Conservation (phyloP, 2,888 invertebrate species). For the Sabatieria punctata region DNA sequence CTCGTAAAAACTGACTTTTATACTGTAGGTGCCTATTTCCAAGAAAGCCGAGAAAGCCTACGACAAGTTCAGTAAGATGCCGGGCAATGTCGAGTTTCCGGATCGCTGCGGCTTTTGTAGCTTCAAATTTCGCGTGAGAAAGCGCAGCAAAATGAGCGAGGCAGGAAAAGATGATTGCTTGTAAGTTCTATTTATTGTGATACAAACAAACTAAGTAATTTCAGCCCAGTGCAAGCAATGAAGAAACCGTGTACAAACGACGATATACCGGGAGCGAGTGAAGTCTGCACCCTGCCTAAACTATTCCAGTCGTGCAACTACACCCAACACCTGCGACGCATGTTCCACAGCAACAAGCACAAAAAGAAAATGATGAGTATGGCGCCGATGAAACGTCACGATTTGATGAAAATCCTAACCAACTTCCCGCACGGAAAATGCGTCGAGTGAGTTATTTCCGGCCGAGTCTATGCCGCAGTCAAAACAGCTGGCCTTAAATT, state of each 20-base stretch:
- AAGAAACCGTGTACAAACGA: conserved; percentile 6
- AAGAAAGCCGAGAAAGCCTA: background rate
- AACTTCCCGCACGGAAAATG: conserved; percentile 4
- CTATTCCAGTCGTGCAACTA: conserved; percentile 2
- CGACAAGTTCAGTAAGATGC: background rate
- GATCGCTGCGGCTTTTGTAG: conserved; percentile 7
- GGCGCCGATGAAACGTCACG: background rate
- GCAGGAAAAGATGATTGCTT: conserved; percentile 5
- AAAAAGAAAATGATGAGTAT: background rate
- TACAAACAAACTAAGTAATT: background rate
- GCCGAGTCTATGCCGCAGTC: too few relatives aligned
- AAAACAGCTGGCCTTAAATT: too few relatives aligned
- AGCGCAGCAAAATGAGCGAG: background rate
- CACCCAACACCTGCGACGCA: too few relatives aligned
- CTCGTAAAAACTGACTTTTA: too few relatives aligned
- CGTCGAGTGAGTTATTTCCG: conserved; percentile 8
- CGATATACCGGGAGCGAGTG: conserved; percentile 1
- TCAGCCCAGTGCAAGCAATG: conserved; percentile 2
- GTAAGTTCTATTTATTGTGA: background rate
- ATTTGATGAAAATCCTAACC: background rate
- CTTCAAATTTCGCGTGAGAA: conserved; percentile 5
- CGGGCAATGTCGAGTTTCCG: background rate
- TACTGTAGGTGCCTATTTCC: background rate
- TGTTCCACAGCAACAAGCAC: too few relatives aligned
- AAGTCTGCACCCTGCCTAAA: conserved; percentile 6